These are phyloP conservation scores for Oreamnos americanus DNA, from an alignment of 2,113 vertebrate species.

Conservation along the genomic window DNA sequence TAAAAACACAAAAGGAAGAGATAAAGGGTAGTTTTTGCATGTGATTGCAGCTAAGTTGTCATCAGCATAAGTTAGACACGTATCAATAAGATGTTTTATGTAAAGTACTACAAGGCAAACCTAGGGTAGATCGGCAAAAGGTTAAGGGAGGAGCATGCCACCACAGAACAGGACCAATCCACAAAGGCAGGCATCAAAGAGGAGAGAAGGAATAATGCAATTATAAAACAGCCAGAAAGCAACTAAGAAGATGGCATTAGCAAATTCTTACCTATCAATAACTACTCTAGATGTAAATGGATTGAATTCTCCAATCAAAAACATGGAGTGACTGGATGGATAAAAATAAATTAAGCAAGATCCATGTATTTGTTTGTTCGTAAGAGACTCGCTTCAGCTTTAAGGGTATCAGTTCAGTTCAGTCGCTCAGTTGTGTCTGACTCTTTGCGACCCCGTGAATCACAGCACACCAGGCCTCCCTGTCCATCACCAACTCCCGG, in stretches of 20 bases:
- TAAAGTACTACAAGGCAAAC: not conserved
- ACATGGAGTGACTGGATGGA: not conserved
- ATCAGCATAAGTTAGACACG: not conserved
- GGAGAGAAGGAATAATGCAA: not conserved
- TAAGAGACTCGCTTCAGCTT: not conserved
- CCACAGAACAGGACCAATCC: not conserved
- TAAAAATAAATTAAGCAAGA: not conserved
- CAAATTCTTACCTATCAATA: not conserved
- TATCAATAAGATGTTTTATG: not conserved
- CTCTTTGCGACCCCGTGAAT: too few species aligned
- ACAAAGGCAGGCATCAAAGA: not conserved
- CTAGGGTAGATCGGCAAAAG: not conserved
- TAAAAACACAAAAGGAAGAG: not conserved
- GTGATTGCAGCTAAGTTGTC: not conserved
- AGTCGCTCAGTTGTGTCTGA: accelerated
- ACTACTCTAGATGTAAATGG: not conserved
- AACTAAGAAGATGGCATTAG: not conserved
- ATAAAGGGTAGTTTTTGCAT: not conserved
- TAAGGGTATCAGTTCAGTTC: not conserved
- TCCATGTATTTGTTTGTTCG: not conserved
- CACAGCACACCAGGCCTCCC: too few species aligned
- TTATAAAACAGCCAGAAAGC: not conserved
- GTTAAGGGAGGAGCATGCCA: not conserved
- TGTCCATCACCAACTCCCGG: too few species aligned
- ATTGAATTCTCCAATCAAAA: not conserved